Evolutionary conservation across 2,888 invertebrate species (phyloP), one percentile per base, ranked within the genome.

Genomic region (Pollenia angustigena): DNA sequence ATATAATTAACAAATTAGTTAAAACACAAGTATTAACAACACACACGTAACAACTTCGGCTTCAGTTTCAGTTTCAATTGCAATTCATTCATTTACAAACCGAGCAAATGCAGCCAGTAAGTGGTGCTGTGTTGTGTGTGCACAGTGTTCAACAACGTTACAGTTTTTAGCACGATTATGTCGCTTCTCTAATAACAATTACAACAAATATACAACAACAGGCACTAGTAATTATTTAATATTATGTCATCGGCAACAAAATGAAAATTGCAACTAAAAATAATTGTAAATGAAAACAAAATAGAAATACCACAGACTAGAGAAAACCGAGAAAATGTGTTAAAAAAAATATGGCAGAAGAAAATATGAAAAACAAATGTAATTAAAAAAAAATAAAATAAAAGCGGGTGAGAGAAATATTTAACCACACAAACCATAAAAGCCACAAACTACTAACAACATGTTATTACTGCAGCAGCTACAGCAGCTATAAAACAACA

Each of bases 381-480:
- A 32, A 32, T 4, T 6, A 6, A 6, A 32, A 32, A 32, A 32
- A 69, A 62, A 40, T n/a, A 18, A 58, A 66, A 52, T 58, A 72
- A 79, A 74, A 80, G 87, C 66, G 74, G 78, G 68, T 75, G 81
- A 79, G 79, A 78, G 81, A 78, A 74, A 75, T 72, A 82, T 68
- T 76, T 60, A 68, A 76, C 78, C 87, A 68, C 81, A 87, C 40
- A 82, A 75, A 74, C 78, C 79, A 87, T 75, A 32, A 79, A 69
- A 78, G 62, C 84, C 81, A 50, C 84, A 85, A 83, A 80, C 50
- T 54, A 64, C 76, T 64, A 78, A 66, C 79, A 85, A 81, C 68
- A 84, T 68, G 50, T 60, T 82, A 69, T 75, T 68, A 14, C 40
- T 54, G 40, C 23, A 62, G 48, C 32, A 56, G 32, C 64, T 78